phyloP scores from a whole-genome alignment of 2,888 invertebrate genomes.

The Prenolepis imparis region DNA sequence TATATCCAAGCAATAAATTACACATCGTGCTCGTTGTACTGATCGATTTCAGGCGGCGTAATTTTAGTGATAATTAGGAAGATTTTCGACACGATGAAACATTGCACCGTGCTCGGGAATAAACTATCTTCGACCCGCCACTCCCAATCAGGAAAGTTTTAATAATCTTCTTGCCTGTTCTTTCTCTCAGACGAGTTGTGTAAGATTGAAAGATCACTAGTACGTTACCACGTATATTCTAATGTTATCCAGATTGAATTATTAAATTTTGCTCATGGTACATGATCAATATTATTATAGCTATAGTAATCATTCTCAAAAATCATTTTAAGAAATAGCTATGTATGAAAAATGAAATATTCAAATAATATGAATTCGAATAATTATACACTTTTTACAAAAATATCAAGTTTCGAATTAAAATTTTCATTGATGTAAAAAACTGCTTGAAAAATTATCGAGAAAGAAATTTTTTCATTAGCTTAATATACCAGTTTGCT shows the following conservation, averaged over 20 bases:
- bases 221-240: slow-evolving; percentile 58
- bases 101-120: slow-evolving; percentile 47
- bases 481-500: neutral
- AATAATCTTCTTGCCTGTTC: slow-evolving; percentile 61
- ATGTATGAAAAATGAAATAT: neutral
- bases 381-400: neutral
- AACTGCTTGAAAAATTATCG: neutral
- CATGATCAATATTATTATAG: slow-evolving; percentile 4
- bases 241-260: slow-evolving; percentile 60
- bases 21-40: slow-evolving; percentile 44
- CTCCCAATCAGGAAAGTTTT: slow-evolving; percentile 59
- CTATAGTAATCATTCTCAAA: slow-evolving; percentile 47
- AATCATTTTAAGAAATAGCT: neutral
- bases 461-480: neutral
- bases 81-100: slow-evolving; percentile 58
- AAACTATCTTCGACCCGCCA: slow-evolving; percentile 47
- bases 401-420: neutral
- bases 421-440: neutral
- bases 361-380: neutral
- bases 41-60: slow-evolving; percentile 23
- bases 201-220: slow-evolving; percentile 59
- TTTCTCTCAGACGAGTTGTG: slow-evolving; percentile 63
- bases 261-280: slow-evolving; percentile 53
- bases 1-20: slow-evolving; percentile 63
- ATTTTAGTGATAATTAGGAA: slow-evolving; percentile 70